Evolutionary conservation across 1,140 invertebrate genomes (phyloP).

Genomic region (Paralvinella palmiformis): DNA sequence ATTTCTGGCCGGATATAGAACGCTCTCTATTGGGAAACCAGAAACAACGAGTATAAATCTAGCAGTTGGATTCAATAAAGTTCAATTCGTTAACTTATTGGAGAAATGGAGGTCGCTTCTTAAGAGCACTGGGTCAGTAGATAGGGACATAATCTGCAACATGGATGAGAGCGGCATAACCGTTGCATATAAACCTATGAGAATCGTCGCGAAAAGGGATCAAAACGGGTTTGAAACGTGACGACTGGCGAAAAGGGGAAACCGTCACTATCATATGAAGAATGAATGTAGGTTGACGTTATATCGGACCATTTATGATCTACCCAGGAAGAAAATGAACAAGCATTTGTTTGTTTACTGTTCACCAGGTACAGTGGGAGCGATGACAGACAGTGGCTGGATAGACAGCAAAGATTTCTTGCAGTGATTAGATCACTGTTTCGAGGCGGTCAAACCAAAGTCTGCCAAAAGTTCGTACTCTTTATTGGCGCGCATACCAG

Average conservation of each 20-base stretch:
- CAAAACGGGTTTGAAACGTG: constrained; percentile 47
- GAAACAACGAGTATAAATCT: constrained; percentile 46
- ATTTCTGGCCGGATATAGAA: constrained; percentile 2
- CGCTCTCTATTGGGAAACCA: constrained; percentile 34
- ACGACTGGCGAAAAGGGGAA: constrained; percentile 48
- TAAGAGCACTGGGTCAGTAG: constrained; percentile 1
- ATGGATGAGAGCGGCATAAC: constrained; percentile 53
- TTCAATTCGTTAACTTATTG: constrained; percentile 45
- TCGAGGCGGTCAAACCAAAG: constrained; percentile 8
- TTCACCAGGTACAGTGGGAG: constrained; percentile 18
- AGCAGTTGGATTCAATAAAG: constrained; percentile 51
- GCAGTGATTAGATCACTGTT: constrained; percentile 24
- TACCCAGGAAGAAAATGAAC: constrained; percentile 33
- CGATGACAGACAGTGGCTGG: constrained; percentile 22
- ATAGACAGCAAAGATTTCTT: constrained; percentile 23
- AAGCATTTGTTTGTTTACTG: constrained; percentile 44
- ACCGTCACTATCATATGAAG: constrained; percentile 25
- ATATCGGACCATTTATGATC: constrained; percentile 34
- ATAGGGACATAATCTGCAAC: constrained; percentile 47
- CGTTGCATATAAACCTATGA: constrained; percentile 47
- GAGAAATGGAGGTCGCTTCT: constrained; percentile 16
- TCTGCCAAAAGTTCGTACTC: no score
- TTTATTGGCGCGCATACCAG: no score
- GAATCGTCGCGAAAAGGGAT: constrained; percentile 47
- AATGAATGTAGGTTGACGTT: constrained; percentile 28